Percentiles rank a stretch among this genome's conserved stretches.
These are phyloP conservation scores for Isaurus tuberculatus DNA, from an alignment of 92 coral and sea anemone species.

Conservation along the genomic window DNA sequence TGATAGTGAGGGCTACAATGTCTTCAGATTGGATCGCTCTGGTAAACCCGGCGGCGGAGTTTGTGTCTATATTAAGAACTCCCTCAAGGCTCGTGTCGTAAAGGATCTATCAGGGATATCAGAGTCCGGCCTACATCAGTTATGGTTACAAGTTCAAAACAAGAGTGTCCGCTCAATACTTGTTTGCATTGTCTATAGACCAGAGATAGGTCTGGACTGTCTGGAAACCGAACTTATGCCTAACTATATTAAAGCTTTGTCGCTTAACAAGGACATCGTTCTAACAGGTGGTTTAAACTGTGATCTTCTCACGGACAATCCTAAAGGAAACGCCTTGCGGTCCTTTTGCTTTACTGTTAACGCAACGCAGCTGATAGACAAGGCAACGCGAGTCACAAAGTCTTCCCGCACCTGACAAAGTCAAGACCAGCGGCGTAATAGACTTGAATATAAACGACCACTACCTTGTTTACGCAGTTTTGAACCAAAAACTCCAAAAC, in stretches of 20 bases:
- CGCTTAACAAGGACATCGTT: conserved; percentile 31
- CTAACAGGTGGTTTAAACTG: conserved; percentile 33
- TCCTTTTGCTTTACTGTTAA: conserved; percentile 24
- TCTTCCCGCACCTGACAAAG: conserved; percentile 38
- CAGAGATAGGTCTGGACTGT: conserved; percentile 28
- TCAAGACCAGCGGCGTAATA: conserved; percentile 30
- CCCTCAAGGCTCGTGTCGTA: conserved; percentile 19
- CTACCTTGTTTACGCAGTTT: conserved; percentile 5
- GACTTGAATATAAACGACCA: conserved; percentile 22
- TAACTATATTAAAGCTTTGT: conserved; percentile 23
- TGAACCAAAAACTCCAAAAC: conserved; percentile 12
- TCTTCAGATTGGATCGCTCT: conserved; percentile 17
- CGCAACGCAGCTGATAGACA: conserved; percentile 43
- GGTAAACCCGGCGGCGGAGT: conserved; percentile 25
- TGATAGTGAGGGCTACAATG: not conserved
- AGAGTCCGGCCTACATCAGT: conserved; percentile 40
- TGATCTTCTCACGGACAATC: conserved; percentile 36
- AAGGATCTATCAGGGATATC: conserved; percentile 32
- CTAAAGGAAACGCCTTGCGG: conserved; percentile 46
- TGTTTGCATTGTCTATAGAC: conserved; percentile 42
- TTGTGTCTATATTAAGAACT: conserved; percentile 2
- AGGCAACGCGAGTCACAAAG: conserved; percentile 43
- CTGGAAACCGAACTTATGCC: conserved; percentile 28
- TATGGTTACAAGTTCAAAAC: conserved; percentile 36
- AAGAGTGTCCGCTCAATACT: conserved; percentile 30